These are phyloP conservation scores for Pseudocheirus occidentalis DNA, from an alignment of 2,797 vertebrate species.

Conservation along the genomic window DNA sequence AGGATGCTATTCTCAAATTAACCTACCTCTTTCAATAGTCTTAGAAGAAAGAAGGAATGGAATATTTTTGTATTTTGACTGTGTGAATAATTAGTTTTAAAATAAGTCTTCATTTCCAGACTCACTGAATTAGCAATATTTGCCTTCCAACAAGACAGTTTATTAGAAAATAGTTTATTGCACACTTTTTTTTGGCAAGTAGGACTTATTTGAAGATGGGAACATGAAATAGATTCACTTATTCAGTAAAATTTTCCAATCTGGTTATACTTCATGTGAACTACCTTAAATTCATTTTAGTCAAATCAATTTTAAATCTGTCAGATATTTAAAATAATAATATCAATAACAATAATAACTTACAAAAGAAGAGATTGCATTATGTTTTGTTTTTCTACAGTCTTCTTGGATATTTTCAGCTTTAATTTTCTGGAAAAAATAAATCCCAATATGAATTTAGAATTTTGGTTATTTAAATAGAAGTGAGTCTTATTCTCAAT, in stretches of 20 bases:
- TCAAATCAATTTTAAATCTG: neutral
- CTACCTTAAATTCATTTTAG: slow-evolving; percentile 35
- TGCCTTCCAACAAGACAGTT: slow-evolving; percentile 35
- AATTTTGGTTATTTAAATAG: neutral
- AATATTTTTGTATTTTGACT: slow-evolving; percentile 21
- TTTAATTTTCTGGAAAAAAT: neutral
- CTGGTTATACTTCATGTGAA: neutral
- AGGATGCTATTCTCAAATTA: slow-evolving; percentile 56
- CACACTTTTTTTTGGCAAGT: neutral
- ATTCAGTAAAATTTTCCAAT: neutral
- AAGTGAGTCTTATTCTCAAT: neutral
- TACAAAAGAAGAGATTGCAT: neutral
- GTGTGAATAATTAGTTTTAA: slow-evolving; percentile 28
- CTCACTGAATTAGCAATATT: slow-evolving; percentile 29
- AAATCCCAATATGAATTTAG: neutral
- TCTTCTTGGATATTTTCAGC: neutral
- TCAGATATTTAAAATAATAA: neutral
- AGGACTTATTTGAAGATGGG: neutral
- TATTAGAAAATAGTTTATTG: slow-evolving; percentile 17
- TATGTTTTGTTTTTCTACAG: neutral
- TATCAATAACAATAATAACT: slow-evolving; percentile 4
- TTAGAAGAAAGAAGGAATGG: slow-evolving; percentile 6
- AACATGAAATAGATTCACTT: neutral
- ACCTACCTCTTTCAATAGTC: slow-evolving; percentile 3
- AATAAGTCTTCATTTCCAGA: slow-evolving; percentile 8